These are phyloP conservation scores for Nasonia longicornis DNA, from an alignment of 1,140 invertebrate genomes.

Conservation along the genomic window DNA sequence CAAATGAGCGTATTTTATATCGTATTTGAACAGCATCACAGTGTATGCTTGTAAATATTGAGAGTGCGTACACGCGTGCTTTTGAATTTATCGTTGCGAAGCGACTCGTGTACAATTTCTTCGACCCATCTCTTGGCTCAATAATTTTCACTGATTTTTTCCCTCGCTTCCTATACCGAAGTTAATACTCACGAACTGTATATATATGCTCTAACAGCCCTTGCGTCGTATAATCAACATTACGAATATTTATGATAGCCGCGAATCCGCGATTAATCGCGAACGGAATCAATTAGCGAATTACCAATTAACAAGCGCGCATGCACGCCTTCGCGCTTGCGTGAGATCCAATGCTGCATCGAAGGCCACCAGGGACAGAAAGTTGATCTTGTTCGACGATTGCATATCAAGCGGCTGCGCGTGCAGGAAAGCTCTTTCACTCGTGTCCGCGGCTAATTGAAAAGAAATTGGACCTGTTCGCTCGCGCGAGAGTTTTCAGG, in stretches of 20 bases:
- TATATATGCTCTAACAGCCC: not conserved
- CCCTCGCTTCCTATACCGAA: not conserved
- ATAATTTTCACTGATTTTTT: constrained; percentile 23
- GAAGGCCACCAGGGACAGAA: constrained; percentile 46
- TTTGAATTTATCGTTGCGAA: not conserved
- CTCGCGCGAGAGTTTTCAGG: not conserved
- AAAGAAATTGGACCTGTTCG: constrained; percentile 24
- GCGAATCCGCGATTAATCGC: constrained; percentile 62
- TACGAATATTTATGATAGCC: constrained; percentile 61
- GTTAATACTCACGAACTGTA: not conserved
- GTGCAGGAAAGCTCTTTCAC: not conserved
- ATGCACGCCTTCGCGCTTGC: constrained; percentile 56
- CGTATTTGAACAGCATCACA: not conserved
- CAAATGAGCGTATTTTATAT: constrained; percentile 8
- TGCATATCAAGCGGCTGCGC: constrained; percentile 49
- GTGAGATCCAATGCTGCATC: constrained; percentile 14
- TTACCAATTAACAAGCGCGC: constrained; percentile 61
- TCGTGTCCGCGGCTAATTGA: constrained; percentile 28
- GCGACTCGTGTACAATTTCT: not conserved
- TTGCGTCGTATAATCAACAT: constrained; percentile 60
- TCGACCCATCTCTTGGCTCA: constrained; percentile 3
- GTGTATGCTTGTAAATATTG: not conserved
- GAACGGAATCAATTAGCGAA: constrained; percentile 64
- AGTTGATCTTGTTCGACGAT: constrained; percentile 55
- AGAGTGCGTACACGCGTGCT: not conserved